phyloP scores from a whole-genome alignment of 64 coral and sea anemone genomes.

The Pocillopora verrucosa region DNA sequence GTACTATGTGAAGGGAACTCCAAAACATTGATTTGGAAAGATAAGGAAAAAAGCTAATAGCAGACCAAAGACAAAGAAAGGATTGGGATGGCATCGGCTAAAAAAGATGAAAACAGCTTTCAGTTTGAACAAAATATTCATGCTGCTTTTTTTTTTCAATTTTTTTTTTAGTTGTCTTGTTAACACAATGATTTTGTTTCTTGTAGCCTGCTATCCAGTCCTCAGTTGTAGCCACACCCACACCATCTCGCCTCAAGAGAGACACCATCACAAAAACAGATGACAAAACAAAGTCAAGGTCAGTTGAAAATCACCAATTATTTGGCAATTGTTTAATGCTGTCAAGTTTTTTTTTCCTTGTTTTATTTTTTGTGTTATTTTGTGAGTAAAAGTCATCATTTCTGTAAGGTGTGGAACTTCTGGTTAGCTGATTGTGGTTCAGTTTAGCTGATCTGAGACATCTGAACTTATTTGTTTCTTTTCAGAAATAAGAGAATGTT shows the following conservation, averaged over 20 bases:
- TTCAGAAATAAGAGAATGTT: constrained; percentile 97
- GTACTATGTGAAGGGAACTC: no score
- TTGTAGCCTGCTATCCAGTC: constrained; percentile 83
- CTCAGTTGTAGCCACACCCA: constrained; percentile 73
- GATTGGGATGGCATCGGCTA: not conserved
- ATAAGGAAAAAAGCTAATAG: no score
- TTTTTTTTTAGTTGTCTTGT: constrained; percentile 28
- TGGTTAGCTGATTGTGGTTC: no score
- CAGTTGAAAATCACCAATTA: not conserved
- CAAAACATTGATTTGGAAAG: no score
- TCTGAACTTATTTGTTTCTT: not conserved
- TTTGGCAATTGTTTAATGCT: not conserved
- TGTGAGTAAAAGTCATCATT: no score
- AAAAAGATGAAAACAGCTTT: no score
- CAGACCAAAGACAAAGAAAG: not conserved
- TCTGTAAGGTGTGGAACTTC: no score
- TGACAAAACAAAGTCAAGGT: constrained; percentile 87
- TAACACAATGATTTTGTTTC: constrained; percentile 2
- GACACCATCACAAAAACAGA: constrained; percentile 58
- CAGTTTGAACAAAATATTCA: not conserved
- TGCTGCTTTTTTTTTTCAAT: not conserved
- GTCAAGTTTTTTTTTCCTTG: not conserved
- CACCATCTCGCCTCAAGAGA: constrained; percentile 67
- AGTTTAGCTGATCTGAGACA: no score
- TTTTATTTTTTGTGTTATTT: not conserved